phyloP scores from a whole-genome alignment of 2,113 vertebrate genomes.

The Pseudorhombus dupliciocellatus region DNA sequence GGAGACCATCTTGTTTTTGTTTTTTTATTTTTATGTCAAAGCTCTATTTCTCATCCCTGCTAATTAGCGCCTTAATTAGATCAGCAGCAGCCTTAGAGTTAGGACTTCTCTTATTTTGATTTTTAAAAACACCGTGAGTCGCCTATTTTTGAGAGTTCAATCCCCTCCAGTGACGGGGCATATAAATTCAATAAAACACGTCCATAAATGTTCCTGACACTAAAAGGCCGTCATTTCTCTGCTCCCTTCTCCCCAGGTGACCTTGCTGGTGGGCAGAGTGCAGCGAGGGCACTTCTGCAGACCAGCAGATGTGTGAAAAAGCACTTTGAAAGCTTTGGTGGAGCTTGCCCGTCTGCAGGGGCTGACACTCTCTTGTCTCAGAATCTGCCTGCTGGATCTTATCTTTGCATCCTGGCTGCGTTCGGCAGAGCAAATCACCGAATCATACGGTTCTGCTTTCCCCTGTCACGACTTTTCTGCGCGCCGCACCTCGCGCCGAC shows the following conservation, averaged over 20 bases:
- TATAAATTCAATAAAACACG: constrained; percentile 14
- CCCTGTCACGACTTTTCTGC: neutral
- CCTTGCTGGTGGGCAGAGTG: constrained; percentile 40
- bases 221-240: constrained; percentile 5
- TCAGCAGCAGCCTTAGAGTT: constrained; percentile 51
- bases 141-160: neutral
- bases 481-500: neutral
- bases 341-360: constrained; percentile 36
- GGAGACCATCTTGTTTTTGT: constrained; percentile 32
- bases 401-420: neutral
- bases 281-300: constrained; percentile 10
- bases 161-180: neutral
- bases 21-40: neutral
- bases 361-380: constrained; percentile 10
- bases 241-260: constrained; percentile 21
- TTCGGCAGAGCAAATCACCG: too few relatives aligned
- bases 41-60: constrained; percentile 43
- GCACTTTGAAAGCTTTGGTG: constrained; percentile 33
- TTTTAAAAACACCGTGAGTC: neutral
- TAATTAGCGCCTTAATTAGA: constrained; percentile 61
- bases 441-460: neutral
- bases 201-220: constrained; percentile 22
- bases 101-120: constrained; percentile 18
- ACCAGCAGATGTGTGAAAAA: constrained; percentile 20
- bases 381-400: constrained; percentile 17